Evolutionary conservation across 1,140 invertebrate species (phyloP).

Genomic region (Cheumatopsyche charites): DNA sequence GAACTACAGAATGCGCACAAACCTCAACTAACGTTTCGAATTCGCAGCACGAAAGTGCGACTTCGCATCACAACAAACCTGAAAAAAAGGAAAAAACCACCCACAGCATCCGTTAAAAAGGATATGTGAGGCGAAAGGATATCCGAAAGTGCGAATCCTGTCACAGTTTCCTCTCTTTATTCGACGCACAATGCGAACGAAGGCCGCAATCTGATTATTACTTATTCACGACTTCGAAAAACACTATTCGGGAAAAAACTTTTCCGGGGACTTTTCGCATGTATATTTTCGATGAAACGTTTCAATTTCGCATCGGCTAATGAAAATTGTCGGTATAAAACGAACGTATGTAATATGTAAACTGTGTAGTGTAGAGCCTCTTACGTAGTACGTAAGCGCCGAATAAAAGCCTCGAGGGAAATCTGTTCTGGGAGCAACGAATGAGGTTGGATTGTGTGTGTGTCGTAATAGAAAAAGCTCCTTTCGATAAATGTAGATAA

Average conservation of each 20-base stretch:
- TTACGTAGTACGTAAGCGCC: constrained; percentile 2
- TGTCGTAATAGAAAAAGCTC: not conserved
- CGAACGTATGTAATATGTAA: not conserved
- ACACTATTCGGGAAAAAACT: constrained; percentile 18
- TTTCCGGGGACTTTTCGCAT: not conserved
- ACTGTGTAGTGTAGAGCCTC: too few relatives aligned
- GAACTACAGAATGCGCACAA: too few relatives aligned
- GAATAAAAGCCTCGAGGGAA: constrained; percentile 20
- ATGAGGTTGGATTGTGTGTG: not conserved
- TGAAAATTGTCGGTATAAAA: constrained; percentile 5
- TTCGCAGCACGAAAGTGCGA: constrained; percentile 14
- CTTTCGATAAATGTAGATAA: constrained; percentile 8
- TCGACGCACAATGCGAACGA: not conserved
- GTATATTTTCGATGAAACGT: not conserved
- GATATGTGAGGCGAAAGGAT: not conserved
- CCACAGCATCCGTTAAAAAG: not conserved
- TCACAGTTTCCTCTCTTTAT: not conserved
- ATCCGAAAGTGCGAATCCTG: constrained; percentile 20
- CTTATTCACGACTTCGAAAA: constrained; percentile 25
- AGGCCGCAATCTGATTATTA: constrained; percentile 24
- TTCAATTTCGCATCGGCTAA: not conserved
- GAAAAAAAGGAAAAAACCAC: not conserved
- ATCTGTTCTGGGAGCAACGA: constrained; percentile 3
- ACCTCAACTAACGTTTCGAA: too few relatives aligned
- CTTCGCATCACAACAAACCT: not conserved